A percentile compares a stretch with the other conserved stretches of the same genome.
Conservation (phyloP, 2,888 invertebrate species). For the Agrochola litura region DNA sequence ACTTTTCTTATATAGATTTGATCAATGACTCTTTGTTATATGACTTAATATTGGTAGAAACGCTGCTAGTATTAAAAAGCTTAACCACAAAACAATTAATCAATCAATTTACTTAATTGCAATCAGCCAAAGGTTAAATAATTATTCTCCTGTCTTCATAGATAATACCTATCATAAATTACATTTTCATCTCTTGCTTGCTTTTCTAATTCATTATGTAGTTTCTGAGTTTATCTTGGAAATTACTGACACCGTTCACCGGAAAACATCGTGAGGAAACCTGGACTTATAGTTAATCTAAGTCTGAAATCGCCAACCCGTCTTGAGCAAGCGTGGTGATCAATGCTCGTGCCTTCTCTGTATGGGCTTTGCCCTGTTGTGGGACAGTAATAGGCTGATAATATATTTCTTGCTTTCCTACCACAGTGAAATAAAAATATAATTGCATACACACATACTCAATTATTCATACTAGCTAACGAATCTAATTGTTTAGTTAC, state of each 20-base stretch:
- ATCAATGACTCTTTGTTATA: background rate
- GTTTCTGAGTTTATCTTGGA: too few relatives aligned
- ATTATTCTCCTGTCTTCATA: background rate
- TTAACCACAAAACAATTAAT: background rate
- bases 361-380: too few relatives aligned
- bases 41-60: background rate
- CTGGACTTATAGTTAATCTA: too few relatives aligned
- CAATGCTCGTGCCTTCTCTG: too few relatives aligned
- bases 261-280: too few relatives aligned
- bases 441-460: slow-evolving; percentile 14
- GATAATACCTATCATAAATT: background rate
- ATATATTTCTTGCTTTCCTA: background rate
- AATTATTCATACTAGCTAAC: slow-evolving; percentile 9
- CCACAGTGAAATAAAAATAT: background rate
- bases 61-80: background rate
- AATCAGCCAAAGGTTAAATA: background rate
- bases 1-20: background rate
- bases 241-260: too few relatives aligned
- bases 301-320: too few relatives aligned
- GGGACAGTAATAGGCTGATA: too few relatives aligned
- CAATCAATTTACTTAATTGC: background rate
- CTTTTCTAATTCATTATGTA: too few relatives aligned
- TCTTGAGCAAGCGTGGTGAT: too few relatives aligned
- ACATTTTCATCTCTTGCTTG: too few relatives aligned
- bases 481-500: slow-evolving; percentile 18